Percentiles rank a stretch among this genome's conserved stretches.
Evolutionary conservation across 2,797 vertebrate genomes (phyloP).

Genomic region (Danio aesculapii): DNA sequence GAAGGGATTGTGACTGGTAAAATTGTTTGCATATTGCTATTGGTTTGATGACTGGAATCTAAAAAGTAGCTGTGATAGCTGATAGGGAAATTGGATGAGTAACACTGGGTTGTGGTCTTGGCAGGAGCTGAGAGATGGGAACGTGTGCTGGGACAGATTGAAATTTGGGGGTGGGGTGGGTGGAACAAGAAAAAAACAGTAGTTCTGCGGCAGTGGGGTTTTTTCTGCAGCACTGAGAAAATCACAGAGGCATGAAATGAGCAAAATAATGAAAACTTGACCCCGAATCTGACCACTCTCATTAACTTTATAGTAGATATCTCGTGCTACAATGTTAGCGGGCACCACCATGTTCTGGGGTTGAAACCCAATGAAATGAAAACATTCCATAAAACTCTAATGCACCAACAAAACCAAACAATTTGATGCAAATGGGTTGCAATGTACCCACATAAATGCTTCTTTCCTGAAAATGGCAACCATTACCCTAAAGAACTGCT

Average conservation of each 20-base stretch:
- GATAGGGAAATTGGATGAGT: slow-evolving; percentile 29
- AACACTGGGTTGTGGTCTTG: slow-evolving; percentile 27
- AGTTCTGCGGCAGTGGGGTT: slow-evolving; percentile 26
- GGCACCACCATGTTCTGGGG: not conserved
- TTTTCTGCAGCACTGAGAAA: slow-evolving; percentile 23
- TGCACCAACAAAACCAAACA: slow-evolving; percentile 9
- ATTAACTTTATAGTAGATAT: not conserved
- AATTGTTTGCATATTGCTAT: not conserved
- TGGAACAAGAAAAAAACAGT: slow-evolving; percentile 20
- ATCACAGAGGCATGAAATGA: slow-evolving; percentile 36
- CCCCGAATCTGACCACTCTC: slow-evolving; percentile 26
- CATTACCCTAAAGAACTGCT: slow-evolving; percentile 10
- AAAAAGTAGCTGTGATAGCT: not conserved
- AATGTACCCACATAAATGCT: slow-evolving; percentile 1
- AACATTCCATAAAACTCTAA: not conserved
- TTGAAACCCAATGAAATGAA: not conserved
- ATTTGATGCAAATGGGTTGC: slow-evolving; percentile 3
- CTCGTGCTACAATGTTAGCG: not conserved
- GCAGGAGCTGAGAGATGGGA: slow-evolving; percentile 25
- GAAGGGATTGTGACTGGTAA: not conserved
- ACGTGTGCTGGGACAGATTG: slow-evolving; percentile 20
- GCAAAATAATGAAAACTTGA: slow-evolving; percentile 41
- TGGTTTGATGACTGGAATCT: not conserved
- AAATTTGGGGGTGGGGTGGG: slow-evolving; percentile 38
- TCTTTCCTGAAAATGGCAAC: not conserved